These are phyloP conservation scores for Rhagium mordax DNA, from an alignment of 2,888 invertebrate genomes.

Conservation along the genomic window DNA sequence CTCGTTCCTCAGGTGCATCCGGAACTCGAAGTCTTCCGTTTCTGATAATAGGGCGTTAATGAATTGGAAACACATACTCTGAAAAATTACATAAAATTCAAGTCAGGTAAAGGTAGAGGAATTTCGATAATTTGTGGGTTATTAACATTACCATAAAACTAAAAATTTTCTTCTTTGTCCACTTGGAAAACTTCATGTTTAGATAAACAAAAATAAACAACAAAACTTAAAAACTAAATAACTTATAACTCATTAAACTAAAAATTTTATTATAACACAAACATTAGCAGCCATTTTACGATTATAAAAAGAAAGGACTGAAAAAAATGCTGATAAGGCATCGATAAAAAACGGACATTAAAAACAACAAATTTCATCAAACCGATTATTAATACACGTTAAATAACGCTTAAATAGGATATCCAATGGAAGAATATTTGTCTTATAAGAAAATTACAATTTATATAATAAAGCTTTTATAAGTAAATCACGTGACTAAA, in stretches of 20 bases:
- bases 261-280: slow-evolving; percentile 11
- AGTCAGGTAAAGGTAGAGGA: too few relatives aligned
- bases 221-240: slow-evolving; percentile 5
- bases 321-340: background rate
- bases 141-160: slow-evolving; percentile 54
- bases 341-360: background rate
- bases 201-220: slow-evolving; percentile 14
- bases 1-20: slow-evolving; percentile 94
- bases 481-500: too few relatives aligned
- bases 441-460: too few relatives aligned
- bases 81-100: slow-evolving; percentile 62
- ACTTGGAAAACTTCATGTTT: slow-evolving; percentile 48
- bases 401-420: too few relatives aligned
- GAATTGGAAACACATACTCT: slow-evolving; percentile 92
- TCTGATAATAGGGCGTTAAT: slow-evolving; percentile 94
- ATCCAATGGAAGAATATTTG: too few relatives aligned
- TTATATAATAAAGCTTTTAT: too few relatives aligned
- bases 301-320: background rate
- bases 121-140: slow-evolving; percentile 13
- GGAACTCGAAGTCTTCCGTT: slow-evolving; percentile 92
- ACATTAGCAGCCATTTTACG: slow-evolving; percentile 17
- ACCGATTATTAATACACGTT: too few relatives aligned
- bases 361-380: too few relatives aligned
- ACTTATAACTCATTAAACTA: background rate
- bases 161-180: slow-evolving; percentile 56